phyloP scores from a whole-genome alignment of 1,140 invertebrate genomes.

The Polypedilum pembai region DNA sequence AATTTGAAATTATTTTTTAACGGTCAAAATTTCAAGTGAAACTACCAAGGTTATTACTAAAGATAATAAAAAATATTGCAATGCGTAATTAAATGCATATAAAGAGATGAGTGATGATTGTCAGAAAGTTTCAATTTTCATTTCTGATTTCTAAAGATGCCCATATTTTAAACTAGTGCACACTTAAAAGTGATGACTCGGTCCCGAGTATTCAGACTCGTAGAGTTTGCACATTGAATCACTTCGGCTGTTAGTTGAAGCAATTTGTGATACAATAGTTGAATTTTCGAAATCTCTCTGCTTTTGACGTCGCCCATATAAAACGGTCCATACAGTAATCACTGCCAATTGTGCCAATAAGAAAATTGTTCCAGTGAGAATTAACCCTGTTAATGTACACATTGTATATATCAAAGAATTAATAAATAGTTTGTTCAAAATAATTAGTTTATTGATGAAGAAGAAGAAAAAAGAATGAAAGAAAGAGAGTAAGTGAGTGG shows the following conservation, averaged over 20 bases:
- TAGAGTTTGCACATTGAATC: constrained; percentile 79
- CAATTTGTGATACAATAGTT: constrained; percentile 41
- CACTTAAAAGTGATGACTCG: constrained; percentile 68
- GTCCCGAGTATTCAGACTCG: constrained; percentile 64
- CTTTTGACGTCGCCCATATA: constrained; percentile 67
- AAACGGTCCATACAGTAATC: constrained; percentile 73
- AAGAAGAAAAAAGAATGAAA: constrained; percentile 28
- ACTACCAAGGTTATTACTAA: too few species aligned
- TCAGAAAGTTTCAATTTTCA: not conserved
- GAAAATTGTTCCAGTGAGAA: constrained; percentile 74
- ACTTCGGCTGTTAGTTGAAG: constrained; percentile 51
- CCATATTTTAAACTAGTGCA: not conserved
- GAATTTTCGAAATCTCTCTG: constrained; percentile 37
- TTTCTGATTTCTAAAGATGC: not conserved
- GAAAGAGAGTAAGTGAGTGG: not conserved
- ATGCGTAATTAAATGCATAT: constrained; percentile 2
- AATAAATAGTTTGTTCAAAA: too few species aligned
- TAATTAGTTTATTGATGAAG: not conserved
- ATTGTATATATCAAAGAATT: too few species aligned
- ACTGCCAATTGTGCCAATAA: constrained; percentile 72
- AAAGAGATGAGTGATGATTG: not conserved
- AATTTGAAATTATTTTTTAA: too few species aligned
- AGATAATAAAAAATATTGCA: too few species aligned
- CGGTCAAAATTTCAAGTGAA: too few species aligned
- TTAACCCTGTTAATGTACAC: constrained; percentile 53